Evolutionary conservation across 2,888 invertebrate genomes (phyloP), one percentile per base, ranked within the genome.

Genomic region (Plebejus anna): DNA sequence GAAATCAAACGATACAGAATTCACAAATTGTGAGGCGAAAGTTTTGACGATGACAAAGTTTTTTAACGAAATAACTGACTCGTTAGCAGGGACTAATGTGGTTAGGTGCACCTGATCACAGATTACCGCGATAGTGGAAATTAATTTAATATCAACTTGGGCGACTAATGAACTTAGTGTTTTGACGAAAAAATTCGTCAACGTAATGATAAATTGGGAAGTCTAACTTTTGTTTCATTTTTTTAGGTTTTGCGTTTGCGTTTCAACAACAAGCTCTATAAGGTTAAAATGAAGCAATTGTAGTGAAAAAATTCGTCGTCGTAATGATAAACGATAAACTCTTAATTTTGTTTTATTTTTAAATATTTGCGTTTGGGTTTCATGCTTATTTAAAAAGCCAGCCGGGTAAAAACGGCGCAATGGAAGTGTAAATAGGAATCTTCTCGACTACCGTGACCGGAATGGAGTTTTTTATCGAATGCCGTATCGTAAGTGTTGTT

Each of bases 31-130:
- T 88, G 89, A 86, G 87, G 83, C 81, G 82, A 85, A 94, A 92
- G 91, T 93, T 94, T 92, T 91, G 91, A 92, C 92, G 91, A 92
- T 91, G 91, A 83, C 84, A 84, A 90, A 93, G 90, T 92, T 93
- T 92, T 92, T 92, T 91, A 92, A 92, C 90, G 90, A 89, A 91
- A 92, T 94, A 91, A 92, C 89, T 86, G 86, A 92, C 82, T 83
- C 88, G 88, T 84, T 89, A 90, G 88, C 90, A 87, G 86, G 85
- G 84, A 81, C 81, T 89, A 89, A 89, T 85, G 84, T 81, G 83
- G 86, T 89, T 90, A 89, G 85, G 84, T 83, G 83, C 85, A 84
- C 83, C 85, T 83, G 85, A 85, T 86, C 84, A 85, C 84, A 59
- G 71, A 75, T 78, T 76, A 77, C 77, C 75, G 77, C 73, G 73